Evolutionary conservation across 2,888 invertebrate species (phyloP).

Genomic region (Horisme vitalbata): DNA sequence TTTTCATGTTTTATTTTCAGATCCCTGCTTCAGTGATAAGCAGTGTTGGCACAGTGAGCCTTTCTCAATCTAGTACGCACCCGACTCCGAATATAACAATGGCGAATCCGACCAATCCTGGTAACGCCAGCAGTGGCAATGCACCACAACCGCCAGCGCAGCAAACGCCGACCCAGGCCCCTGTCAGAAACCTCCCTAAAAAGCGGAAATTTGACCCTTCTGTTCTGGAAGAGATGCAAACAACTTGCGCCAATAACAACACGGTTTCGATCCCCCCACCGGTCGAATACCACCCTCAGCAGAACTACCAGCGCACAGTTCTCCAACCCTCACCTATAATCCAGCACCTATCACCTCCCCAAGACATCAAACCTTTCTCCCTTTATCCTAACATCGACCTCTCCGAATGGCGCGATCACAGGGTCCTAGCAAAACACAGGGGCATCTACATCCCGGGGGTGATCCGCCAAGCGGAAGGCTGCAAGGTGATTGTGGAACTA

Average conservation of each 20-base stretch:
- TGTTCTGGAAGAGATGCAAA: constrained; percentile 87
- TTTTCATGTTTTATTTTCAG: constrained; percentile 50
- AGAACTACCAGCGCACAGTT: constrained; percentile 54
- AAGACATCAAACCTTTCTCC: constrained; percentile 74
- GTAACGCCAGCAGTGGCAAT: constrained; percentile 61
- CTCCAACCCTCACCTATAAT: constrained; percentile 67
- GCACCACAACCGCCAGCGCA: constrained; percentile 54
- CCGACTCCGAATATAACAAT: constrained; percentile 67
- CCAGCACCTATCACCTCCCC: constrained; percentile 79
- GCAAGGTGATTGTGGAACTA: constrained; percentile 90
- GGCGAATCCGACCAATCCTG: constrained; percentile 77
- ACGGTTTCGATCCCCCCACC: constrained; percentile 50
- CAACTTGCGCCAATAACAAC: constrained; percentile 67
- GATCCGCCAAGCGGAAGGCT: constrained; percentile 88
- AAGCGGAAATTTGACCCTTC: constrained; percentile 94
- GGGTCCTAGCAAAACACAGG: constrained; percentile 94
- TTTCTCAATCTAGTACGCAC: constrained; percentile 69
- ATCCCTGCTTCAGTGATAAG: constrained; percentile 84
- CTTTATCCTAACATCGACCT: constrained; percentile 89
- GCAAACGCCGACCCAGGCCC: constrained; percentile 76
- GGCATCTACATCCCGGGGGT: constrained; percentile 94
- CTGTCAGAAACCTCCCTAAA: constrained; percentile 93
- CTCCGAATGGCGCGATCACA: constrained; percentile 96
- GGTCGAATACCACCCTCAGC: constrained; percentile 55
- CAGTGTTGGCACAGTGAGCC: constrained; percentile 82